Conservation (phyloP, 2,797 vertebrate species). For the Corythornis leucogaster region DNA sequence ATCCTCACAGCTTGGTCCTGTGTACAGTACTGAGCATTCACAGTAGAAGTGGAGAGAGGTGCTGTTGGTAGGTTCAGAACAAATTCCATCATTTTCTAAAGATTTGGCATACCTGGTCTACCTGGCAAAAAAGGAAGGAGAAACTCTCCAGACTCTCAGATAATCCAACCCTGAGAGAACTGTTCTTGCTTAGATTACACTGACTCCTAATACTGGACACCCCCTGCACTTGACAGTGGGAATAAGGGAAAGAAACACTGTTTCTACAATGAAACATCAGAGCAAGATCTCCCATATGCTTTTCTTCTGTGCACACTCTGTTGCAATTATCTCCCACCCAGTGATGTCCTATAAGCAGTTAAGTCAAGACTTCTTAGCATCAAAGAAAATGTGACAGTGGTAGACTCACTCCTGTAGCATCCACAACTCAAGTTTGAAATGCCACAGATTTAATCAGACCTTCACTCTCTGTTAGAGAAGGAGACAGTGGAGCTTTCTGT, state of each 20-base stretch:
- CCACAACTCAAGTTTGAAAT: conserved; percentile 58
- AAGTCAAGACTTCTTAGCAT: background rate
- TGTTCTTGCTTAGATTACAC: background rate
- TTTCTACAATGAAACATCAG: background rate
- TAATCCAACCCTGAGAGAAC: background rate
- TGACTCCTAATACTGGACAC: background rate
- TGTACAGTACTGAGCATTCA: conserved; percentile 52
- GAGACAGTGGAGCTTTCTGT: conserved; percentile 54
- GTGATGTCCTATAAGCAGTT: background rate
- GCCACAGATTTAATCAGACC: conserved; percentile 31
- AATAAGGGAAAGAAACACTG: background rate
- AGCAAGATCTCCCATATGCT: background rate
- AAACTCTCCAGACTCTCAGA: background rate
- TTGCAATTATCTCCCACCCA: background rate
- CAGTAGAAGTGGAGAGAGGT: background rate
- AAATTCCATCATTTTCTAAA: conserved; percentile 72
- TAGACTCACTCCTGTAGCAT: conserved; percentile 72
- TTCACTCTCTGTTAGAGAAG: conserved; percentile 30
- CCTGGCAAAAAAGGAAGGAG: conserved; percentile 15
- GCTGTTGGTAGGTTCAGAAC: conserved; percentile 1
- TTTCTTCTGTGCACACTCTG: background rate
- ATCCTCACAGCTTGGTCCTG: conserved; percentile 23
- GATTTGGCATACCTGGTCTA: conserved; percentile 66
- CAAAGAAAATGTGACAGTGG: background rate
- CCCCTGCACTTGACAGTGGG: background rate